Conservation (phyloP, 2,888 invertebrate genomes). For the Aphidoletes aphidimyza region DNA sequence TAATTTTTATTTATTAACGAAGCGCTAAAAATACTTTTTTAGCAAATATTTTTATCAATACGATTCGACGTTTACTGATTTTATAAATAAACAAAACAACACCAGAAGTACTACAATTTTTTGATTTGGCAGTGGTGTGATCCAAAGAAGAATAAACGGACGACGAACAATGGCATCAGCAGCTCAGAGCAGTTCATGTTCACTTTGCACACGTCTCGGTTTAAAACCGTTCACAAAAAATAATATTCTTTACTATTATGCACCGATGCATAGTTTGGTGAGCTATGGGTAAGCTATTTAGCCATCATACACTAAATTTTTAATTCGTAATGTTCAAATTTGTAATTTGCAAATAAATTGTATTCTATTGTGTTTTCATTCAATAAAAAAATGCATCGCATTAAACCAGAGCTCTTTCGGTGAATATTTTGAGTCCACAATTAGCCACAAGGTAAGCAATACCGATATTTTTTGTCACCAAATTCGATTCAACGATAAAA, state of each 20-base stretch:
- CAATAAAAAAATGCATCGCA: too few species aligned
- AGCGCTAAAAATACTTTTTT: too few species aligned
- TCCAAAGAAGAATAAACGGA: too few species aligned
- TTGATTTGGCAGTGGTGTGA: too few species aligned
- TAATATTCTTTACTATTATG: slow-evolving; percentile 79
- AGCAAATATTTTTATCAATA: too few species aligned
- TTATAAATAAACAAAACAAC: too few species aligned
- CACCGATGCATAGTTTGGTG: slow-evolving; percentile 78
- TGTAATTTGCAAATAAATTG: not conserved
- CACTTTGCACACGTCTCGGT: slow-evolving; percentile 63
- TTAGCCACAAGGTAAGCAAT: slow-evolving; percentile 74
- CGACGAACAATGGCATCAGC: not conserved
- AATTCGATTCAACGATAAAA: slow-evolving; percentile 32
- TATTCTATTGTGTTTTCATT: not conserved
- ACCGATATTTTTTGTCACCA: slow-evolving; percentile 7
- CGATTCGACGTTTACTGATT: too few species aligned
- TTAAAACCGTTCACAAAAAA: slow-evolving; percentile 77
- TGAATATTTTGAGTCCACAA: slow-evolving; percentile 87
- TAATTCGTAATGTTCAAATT: not conserved
- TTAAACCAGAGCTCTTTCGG: slow-evolving; percentile 70
- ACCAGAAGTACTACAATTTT: too few species aligned
- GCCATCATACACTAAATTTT: not conserved
- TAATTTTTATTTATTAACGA: too few species aligned
- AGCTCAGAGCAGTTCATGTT: slow-evolving; percentile 59
- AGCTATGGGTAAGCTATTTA: slow-evolving; percentile 64